Percentiles rank a stretch among this genome's conserved stretches.
Evolutionary conservation across 2,113 vertebrate genomes (phyloP).

Genomic region (Fulica atra): DNA sequence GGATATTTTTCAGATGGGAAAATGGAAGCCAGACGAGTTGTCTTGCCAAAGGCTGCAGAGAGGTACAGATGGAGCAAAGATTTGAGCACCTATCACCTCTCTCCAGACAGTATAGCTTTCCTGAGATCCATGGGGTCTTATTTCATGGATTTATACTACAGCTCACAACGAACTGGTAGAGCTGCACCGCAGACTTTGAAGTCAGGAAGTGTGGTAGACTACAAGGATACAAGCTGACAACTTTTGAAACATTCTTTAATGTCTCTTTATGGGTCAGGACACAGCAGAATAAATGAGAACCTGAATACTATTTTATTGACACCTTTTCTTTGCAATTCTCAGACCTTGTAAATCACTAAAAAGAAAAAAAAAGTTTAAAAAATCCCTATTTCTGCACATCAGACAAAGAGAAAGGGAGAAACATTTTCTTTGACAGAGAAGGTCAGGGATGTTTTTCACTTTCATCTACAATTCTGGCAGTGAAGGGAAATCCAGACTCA

Average conservation of each 20-base stretch:
- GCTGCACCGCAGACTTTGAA: not conserved
- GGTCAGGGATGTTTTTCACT: conserved; percentile 48
- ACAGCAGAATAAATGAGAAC: conserved; percentile 18
- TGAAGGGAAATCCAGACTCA: conserved; percentile 39
- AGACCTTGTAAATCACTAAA: conserved; percentile 35
- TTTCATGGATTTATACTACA: not conserved
- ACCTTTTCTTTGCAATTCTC: conserved; percentile 22
- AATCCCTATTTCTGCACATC: not conserved
- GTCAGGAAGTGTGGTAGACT: conserved; percentile 42
- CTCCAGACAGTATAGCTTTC: not conserved
- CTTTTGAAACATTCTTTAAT: conserved; percentile 26
- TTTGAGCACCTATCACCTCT: not conserved
- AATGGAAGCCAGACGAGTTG: not conserved
- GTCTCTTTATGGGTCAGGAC: conserved; percentile 34
- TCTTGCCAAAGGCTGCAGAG: not conserved
- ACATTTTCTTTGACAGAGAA: conserved; percentile 45
- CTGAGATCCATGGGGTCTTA: not conserved
- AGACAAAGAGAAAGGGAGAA: conserved; percentile 1
- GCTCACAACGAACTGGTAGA: not conserved
- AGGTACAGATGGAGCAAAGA: not conserved
- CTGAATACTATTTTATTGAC: not conserved
- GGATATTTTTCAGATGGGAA: not conserved
- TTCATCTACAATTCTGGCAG: conserved; percentile 39
- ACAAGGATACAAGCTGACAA: conserved; percentile 36
- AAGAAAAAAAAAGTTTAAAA: not conserved